Evolutionary conservation across 2,888 invertebrate genomes (phyloP).

Genomic region (Xestobium rufovillosum): DNA sequence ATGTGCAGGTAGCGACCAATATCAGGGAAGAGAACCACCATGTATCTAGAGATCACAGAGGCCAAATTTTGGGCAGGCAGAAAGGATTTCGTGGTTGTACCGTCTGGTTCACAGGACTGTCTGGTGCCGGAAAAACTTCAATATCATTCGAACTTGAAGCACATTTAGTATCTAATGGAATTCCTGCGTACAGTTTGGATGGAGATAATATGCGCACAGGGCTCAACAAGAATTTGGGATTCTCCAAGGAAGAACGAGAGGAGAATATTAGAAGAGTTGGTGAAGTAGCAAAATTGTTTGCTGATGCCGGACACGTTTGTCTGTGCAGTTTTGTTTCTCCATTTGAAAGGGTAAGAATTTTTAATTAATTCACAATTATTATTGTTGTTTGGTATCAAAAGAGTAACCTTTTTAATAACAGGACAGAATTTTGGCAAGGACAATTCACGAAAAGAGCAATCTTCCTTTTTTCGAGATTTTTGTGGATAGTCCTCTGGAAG

Average conservation of each 20-base stretch:
- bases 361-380: background rate
- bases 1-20: slow-evolving; percentile 78
- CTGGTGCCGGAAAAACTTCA: slow-evolving; percentile 94
- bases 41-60: slow-evolving; percentile 83
- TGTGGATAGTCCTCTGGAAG: slow-evolving; percentile 84
- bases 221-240: slow-evolving; percentile 89
- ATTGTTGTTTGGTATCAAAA: background rate
- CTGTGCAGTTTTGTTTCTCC: slow-evolving; percentile 96
- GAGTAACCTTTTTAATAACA: too few relatives aligned
- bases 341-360: slow-evolving; percentile 53
- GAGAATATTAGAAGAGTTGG: slow-evolving; percentile 95
- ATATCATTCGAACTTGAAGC: slow-evolving; percentile 94
- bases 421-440: slow-evolving; percentile 82
- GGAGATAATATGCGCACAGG: slow-evolving; percentile 96
- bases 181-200: slow-evolving; percentile 91
- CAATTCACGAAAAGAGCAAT: slow-evolving; percentile 76
- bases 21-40: slow-evolving; percentile 88
- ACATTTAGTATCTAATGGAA: slow-evolving; percentile 73
- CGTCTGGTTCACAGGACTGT: slow-evolving; percentile 85
- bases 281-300: slow-evolving; percentile 96
- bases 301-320: slow-evolving; percentile 91
- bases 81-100: slow-evolving; percentile 91
- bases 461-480: slow-evolving; percentile 89
- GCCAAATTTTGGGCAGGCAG: slow-evolving; percentile 74
- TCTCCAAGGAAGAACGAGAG: slow-evolving; percentile 83